Base-by-base conservation (phyloP, 2,888 invertebrate genomes). In the Tiliacea citrago region DNA sequence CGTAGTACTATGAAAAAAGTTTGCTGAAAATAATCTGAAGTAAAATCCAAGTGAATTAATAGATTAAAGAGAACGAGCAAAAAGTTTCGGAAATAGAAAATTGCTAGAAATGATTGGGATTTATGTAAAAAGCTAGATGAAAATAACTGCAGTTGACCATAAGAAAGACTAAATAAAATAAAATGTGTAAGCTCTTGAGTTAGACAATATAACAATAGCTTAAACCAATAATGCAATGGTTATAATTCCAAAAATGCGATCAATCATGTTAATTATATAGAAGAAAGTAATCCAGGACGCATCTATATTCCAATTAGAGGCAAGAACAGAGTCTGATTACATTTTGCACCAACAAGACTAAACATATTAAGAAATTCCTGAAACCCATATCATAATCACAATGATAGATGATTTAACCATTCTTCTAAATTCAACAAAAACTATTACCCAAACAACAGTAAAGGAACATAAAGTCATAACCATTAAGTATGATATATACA, bases 401-500 rank as follows among this genome's bases (percentile, higher is more conserved):
- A 58, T 53, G 12, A 65, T 21, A 53, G n/a, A 77, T 57, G 24
- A 47, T 21, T 24, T 29, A 47, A 60, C 16, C 21, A 51, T 58
- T 29, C 6, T 47, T 42, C 9, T 9, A 29, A 60, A 39, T 29
- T 42, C 12, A 51, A 2, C 67, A 68, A 68, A 67, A 55, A 61
- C 45, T 8, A 2, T 6, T 9, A 69, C 49, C 24, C 13, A 35
- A 51, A 39, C 35, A 57, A 68, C 29, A 70, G 53, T 65, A 57
- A 73, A 77, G 47, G 68, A 68, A 58, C 70, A 74, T 68, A 53
- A 75, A 68, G 63, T 42, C 51, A 68, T 79, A 77, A 68, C 39
- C 55, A 77, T 66, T 73, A 77, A 57, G 57, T 16, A 67, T 60
- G 63, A 74, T 68, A 69, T 35, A 66, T 35, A 66, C 70, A 62